phyloP scores from a whole-genome alignment of 2,888 invertebrate genomes.

The Thumatha senex region DNA sequence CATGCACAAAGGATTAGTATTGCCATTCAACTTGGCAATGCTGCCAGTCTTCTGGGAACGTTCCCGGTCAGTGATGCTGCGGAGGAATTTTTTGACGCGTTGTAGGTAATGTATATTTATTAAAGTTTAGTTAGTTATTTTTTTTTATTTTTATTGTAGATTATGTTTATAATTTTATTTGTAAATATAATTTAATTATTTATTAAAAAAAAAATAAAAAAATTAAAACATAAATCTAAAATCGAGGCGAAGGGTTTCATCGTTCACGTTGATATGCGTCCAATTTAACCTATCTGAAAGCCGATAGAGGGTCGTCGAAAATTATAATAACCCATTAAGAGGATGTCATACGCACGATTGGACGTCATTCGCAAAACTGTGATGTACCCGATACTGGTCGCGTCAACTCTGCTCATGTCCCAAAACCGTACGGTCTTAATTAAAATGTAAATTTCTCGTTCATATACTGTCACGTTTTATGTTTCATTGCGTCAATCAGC shows the following conservation, averaged over 20 bases:
- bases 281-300: slow-evolving; percentile 53
- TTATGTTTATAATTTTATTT: too few species aligned
- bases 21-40: too few species aligned
- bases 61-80: too few species aligned
- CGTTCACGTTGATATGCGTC: slow-evolving; percentile 34
- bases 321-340: slow-evolving; percentile 75
- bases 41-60: too few species aligned
- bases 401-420: slow-evolving; percentile 30
- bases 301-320: slow-evolving; percentile 49
- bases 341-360: slow-evolving; percentile 70
- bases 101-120: too few species aligned
- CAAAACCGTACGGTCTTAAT: slow-evolving; percentile 56
- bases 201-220: too few species aligned
- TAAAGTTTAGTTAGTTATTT: too few species aligned
- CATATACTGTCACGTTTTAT: slow-evolving; percentile 33
- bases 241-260: slow-evolving; percentile 7
- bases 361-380: slow-evolving; percentile 51
- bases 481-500: slow-evolving; percentile 22
- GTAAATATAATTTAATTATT: too few species aligned
- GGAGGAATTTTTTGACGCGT: too few species aligned
- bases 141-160: too few species aligned
- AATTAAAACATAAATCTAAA: slow-evolving; percentile 13
- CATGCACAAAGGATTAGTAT: too few species aligned
- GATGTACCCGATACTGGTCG: slow-evolving; percentile 58
- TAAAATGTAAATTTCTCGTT: slow-evolving; percentile 68